Evolutionary conservation across 2,888 invertebrate species (phyloP), one percentile per base, ranked within the genome.

Genomic region (Heteromurus nitidus): DNA sequence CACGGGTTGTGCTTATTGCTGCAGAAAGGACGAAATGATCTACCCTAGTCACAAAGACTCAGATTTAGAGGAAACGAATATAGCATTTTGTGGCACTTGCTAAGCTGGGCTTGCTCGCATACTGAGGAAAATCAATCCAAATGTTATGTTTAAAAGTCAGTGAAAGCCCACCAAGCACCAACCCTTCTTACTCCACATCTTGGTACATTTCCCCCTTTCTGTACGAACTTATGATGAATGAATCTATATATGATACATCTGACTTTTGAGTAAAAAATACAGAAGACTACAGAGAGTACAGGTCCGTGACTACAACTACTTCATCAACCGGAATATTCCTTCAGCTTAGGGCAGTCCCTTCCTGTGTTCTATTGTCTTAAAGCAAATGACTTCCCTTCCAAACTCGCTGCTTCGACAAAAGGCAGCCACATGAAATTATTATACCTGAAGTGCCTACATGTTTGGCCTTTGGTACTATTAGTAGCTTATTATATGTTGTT

Each of bases 291-390:
- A n/a, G n/a, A n/a, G 42, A 55, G n/a, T n/a, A n/a, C n/a, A n/a
- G 36, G 36, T 80, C 69, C 81, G 81, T 82, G 81, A 82, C 81
- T 76, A 70, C 65, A 36, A 60, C 75, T 70, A 82, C 81, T 82
- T 82, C 72, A 82, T 82, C 81, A 76, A 70, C 30, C 30, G 64
- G 47, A 62, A 82, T 75, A 80, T 76, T 75, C 75, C 75, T 55
- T 65, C 64, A 70, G 70, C 70, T 67, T 53, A n/a, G 22, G 50
- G 36, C 65, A 69, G 74, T 53, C 58, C 70, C 60, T 82, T 76
- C 70, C 81, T 81, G 81, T 69, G 68, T 67, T 76, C 50, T 53
- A 82, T 82, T 82, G 81, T 82, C 81, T 82, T 82, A 82, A 55
- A 82, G 81, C 31, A 70, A 82, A 82, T 70, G 81, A 82, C 81